Evolutionary conservation across 2,888 invertebrate genomes (phyloP).

Genomic region (Lordiphosa fenestrarum): DNA sequence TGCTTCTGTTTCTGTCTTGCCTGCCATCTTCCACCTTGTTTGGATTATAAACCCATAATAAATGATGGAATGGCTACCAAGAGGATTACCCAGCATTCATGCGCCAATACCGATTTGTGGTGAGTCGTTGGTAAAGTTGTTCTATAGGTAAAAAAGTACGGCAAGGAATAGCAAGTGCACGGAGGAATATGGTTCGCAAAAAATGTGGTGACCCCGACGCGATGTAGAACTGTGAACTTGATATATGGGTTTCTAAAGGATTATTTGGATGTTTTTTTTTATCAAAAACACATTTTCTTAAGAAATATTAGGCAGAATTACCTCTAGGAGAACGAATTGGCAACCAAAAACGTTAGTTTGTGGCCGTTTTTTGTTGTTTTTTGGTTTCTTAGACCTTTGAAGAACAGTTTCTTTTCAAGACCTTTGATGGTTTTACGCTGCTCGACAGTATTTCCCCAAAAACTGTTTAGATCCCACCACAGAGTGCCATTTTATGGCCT

Average conservation of each 20-base stretch:
- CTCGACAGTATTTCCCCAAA: too few relatives aligned
- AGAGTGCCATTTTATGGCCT: too few relatives aligned
- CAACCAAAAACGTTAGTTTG: too few relatives aligned
- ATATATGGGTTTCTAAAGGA: too few relatives aligned
- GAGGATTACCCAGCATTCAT: conserved; percentile 81
- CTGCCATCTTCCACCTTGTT: conserved; percentile 52
- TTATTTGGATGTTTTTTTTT: conserved; percentile 1
- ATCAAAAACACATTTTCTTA: background rate
- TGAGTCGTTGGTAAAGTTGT: conserved; percentile 80
- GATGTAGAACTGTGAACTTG: background rate
- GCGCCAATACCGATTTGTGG: conserved; percentile 81
- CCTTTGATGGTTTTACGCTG: too few relatives aligned
- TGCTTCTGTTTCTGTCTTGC: conserved; percentile 36
- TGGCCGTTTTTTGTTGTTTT: too few relatives aligned
- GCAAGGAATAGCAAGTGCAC: background rate
- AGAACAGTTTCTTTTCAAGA: too few relatives aligned
- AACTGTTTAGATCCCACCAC: too few relatives aligned
- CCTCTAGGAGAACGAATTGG: too few relatives aligned
- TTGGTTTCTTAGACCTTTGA: too few relatives aligned
- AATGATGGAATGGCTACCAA: conserved; percentile 81
- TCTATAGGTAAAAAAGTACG: conserved; percentile 34
- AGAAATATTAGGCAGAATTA: too few relatives aligned
- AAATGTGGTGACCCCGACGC: conserved; percentile 7
- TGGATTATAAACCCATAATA: conserved; percentile 73
- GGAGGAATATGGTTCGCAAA: background rate